Evolutionary conservation across 2,113 vertebrate species (phyloP).

Genomic region (Pontoporia blainvillei): DNA sequence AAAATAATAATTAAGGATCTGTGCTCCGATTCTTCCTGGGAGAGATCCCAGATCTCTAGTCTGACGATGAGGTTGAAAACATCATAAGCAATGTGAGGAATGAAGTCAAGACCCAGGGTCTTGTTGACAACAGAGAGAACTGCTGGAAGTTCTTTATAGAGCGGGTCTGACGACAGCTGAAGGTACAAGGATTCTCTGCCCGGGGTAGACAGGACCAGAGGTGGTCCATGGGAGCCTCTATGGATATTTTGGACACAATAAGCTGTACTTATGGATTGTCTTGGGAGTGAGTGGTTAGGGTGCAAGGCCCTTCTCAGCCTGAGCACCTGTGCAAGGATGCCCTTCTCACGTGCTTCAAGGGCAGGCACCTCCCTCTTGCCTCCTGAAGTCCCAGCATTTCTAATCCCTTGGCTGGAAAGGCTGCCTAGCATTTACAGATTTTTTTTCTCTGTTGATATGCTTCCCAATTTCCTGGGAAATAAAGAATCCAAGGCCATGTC

Average conservation of each 20-base stretch:
- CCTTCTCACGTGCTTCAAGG: background rate
- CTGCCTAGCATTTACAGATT: background rate
- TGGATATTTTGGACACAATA: too few relatives aligned
- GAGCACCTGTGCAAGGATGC: background rate
- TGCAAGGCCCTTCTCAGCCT: background rate
- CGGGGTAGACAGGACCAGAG: background rate
- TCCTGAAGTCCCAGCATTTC: background rate
- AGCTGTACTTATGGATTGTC: background rate
- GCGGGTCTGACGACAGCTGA: slow-evolving; percentile 88
- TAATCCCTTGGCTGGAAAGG: background rate
- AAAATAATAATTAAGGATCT: background rate
- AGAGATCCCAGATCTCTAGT: slow-evolving; percentile 95
- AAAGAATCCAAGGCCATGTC: background rate
- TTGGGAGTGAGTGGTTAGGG: background rate
- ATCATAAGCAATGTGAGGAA: slow-evolving; percentile 88
- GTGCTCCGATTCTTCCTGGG: slow-evolving; percentile 75
- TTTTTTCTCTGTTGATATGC: background rate
- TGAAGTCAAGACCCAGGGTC: slow-evolving; percentile 88
- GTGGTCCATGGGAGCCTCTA: background rate
- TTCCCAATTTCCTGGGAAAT: background rate
- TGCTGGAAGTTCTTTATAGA: slow-evolving; percentile 98
- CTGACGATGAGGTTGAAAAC: slow-evolving; percentile 92
- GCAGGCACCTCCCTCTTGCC: background rate
- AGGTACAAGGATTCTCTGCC: slow-evolving; percentile 81
- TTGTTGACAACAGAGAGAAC: slow-evolving; percentile 89